A percentile compares a stretch with the other conserved stretches of the same genome.
These are phyloP conservation scores for Trachelus troglodyta DNA, from an alignment of 2,888 invertebrate genomes.

Conservation along the genomic window DNA sequence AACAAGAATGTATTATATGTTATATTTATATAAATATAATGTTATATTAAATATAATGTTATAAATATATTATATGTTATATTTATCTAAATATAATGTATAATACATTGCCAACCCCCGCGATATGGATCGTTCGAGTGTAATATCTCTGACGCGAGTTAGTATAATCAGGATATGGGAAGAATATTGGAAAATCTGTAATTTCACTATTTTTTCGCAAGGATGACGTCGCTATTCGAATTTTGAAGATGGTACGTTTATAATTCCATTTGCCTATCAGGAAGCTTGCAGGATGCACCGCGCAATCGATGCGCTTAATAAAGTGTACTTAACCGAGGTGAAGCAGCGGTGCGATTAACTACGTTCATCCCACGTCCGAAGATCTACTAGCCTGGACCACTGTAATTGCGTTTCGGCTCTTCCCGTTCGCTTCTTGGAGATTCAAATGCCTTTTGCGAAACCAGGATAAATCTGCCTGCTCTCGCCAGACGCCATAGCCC, in stretches of 20 bases:
- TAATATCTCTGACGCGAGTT: neutral
- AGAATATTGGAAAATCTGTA: neutral
- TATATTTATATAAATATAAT: no score
- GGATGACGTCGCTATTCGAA: neutral
- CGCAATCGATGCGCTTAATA: slow-evolving; percentile 53
- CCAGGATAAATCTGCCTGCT: neutral
- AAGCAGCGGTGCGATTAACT: slow-evolving; percentile 28
- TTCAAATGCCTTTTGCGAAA: neutral
- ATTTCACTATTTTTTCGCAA: neutral
- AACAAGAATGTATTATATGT: neutral
- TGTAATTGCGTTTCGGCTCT: neutral
- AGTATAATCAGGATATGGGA: neutral
- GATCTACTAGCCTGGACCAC: neutral
- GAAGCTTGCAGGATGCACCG: slow-evolving; percentile 36
- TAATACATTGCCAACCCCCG: neutral
- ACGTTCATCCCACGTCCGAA: neutral
- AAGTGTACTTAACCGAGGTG: slow-evolving; percentile 49
- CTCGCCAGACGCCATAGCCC: neutral
- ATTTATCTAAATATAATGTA: no score
- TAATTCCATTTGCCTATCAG: slow-evolving; percentile 56
- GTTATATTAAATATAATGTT: no score
- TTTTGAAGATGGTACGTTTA: slow-evolving; percentile 42
- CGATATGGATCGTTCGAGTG: neutral
- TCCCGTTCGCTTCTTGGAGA: neutral
- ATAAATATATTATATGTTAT: no score